Evolutionary conservation across 1,140 invertebrate species (phyloP).

Genomic region (Popillia japonica): DNA sequence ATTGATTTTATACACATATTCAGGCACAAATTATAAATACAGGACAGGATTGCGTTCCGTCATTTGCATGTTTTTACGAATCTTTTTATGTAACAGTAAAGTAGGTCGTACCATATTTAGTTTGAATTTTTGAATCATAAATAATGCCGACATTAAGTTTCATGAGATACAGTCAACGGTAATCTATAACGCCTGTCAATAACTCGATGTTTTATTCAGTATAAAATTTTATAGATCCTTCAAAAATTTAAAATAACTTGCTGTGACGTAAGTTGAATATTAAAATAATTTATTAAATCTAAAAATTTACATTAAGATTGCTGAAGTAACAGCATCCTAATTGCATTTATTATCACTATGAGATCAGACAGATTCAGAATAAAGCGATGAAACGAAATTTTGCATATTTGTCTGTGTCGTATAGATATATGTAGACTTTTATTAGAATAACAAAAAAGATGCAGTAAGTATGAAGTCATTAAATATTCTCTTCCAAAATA

Average conservation of each 20-base stretch:
- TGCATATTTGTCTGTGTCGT: too few relatives aligned
- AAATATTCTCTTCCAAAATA: too few relatives aligned
- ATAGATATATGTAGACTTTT: too few relatives aligned
- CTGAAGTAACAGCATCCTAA: too few relatives aligned
- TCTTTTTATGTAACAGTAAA: background rate
- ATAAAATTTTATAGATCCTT: conserved; percentile 8
- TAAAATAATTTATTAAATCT: background rate
- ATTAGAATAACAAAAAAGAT: too few relatives aligned
- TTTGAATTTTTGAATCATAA: background rate
- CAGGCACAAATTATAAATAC: background rate
- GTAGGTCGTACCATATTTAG: background rate
- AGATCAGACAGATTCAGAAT: too few relatives aligned
- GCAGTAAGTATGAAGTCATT: too few relatives aligned
- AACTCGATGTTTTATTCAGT: conserved; percentile 27
- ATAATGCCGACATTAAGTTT: conserved; percentile 3
- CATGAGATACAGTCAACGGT: background rate
- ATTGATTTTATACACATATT: background rate
- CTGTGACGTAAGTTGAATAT: background rate
- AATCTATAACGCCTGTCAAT: conserved; percentile 25
- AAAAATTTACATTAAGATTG: background rate
- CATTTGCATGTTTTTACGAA: conserved; percentile 17
- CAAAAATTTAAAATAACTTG: background rate
- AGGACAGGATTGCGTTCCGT: background rate
- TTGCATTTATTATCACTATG: too few relatives aligned
- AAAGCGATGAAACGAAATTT: too few relatives aligned